Percentiles rank a stretch among this genome's conserved stretches.
Evolutionary conservation across 2,113 vertebrate species (phyloP).

Genomic region (Onychostruthus taczanowskii): DNA sequence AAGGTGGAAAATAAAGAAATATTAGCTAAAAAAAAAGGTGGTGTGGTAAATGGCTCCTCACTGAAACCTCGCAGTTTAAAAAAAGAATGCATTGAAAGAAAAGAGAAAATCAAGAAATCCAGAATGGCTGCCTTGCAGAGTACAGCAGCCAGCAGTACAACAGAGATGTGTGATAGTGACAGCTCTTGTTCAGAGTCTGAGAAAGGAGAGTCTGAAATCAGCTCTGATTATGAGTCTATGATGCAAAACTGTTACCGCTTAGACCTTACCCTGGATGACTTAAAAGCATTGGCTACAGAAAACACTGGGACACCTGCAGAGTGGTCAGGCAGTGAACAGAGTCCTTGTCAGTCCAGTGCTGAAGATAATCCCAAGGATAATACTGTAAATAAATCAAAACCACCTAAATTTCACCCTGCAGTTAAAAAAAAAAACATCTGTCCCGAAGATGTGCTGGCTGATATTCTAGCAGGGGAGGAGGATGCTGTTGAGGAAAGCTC

Average conservation of each 20-base stretch:
- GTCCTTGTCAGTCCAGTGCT: neutral
- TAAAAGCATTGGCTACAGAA: constrained; percentile 75
- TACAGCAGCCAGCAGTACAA: neutral
- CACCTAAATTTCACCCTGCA: neutral
- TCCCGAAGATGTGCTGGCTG: constrained; percentile 86
- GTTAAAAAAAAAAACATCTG: constrained; percentile 45
- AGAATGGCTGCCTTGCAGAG: neutral
- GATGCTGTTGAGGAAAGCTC: constrained; percentile 55
- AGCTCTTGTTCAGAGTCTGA: constrained; percentile 43
- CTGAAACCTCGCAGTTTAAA: neutral
- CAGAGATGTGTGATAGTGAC: neutral
- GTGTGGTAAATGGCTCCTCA: neutral
- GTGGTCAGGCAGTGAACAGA: neutral
- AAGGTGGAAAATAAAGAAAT: neutral
- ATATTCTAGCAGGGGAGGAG: constrained; percentile 75
- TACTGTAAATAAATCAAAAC: neutral
- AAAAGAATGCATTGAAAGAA: neutral
- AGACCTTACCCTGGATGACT: constrained; percentile 81
- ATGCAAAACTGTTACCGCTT: constrained; percentile 79
- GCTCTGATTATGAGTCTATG: constrained; percentile 82
- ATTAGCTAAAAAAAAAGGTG: neutral
- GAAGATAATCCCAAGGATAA: neutral
- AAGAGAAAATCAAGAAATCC: neutral
- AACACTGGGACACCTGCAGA: neutral
- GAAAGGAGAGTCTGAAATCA: constrained; percentile 52